Conservation (phyloP, 1,140 invertebrate genomes). For the Steinernema feltiae region DNA sequence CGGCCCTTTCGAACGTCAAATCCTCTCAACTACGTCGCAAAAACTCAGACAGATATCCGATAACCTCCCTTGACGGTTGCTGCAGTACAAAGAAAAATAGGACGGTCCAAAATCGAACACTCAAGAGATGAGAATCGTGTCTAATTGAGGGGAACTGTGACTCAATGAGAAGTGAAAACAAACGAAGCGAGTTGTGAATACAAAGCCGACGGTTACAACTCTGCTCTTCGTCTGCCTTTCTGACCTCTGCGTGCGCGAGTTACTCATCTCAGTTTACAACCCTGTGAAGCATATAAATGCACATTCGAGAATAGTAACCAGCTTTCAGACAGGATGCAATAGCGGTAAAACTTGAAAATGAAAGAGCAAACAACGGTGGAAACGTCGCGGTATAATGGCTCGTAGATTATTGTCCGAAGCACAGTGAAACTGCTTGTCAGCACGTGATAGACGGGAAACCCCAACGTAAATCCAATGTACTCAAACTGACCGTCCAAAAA, state of each 20-base stretch:
- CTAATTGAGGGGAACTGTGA: background rate
- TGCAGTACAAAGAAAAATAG: background rate
- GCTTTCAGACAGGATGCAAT: too few relatives aligned
- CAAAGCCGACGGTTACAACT: constrained; percentile 7
- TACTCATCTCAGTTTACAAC: background rate
- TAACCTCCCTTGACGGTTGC: background rate
- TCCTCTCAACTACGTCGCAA: background rate
- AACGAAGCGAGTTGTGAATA: constrained; percentile 9
- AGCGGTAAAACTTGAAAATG: too few relatives aligned
- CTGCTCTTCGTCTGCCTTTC: too few relatives aligned
- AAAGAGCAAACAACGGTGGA: too few relatives aligned
- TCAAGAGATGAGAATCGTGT: background rate
- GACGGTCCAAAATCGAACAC: background rate
- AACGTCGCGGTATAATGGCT: too few relatives aligned
- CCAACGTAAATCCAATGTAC: too few relatives aligned
- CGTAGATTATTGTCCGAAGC: too few relatives aligned
- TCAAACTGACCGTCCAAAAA: background rate
- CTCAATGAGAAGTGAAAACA: background rate
- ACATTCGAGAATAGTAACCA: too few relatives aligned
- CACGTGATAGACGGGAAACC: too few relatives aligned
- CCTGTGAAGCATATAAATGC: too few relatives aligned
- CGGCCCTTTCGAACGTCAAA: background rate
- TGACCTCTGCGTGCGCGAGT: too few relatives aligned
- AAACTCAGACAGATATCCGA: background rate
- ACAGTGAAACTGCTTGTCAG: too few relatives aligned